A percentile compares a stretch with the other conserved stretches of the same genome.
phyloP scores from a whole-genome alignment of 1,140 invertebrate genomes.

The Drosophila carrolli region DNA sequence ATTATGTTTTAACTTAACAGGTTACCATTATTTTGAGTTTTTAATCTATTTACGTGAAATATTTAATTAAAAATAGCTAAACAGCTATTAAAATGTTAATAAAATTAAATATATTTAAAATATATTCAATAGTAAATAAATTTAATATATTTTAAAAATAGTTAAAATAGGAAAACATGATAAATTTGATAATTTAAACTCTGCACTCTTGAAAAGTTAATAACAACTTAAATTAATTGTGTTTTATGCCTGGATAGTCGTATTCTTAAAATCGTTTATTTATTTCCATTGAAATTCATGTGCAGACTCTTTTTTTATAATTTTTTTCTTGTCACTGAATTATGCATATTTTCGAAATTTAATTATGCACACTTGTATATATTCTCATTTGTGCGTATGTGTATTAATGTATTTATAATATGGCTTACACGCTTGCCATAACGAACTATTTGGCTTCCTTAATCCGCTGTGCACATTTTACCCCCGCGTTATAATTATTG shows the following conservation, averaged over 20 bases:
- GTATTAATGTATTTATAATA: slow-evolving; percentile 48
- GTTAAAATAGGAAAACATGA: neutral
- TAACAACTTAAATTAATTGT: slow-evolving; percentile 3
- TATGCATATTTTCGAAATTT: slow-evolving; percentile 45
- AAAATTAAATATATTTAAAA: neutral
- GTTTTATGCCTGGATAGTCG: neutral
- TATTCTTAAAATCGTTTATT: slow-evolving; percentile 14
- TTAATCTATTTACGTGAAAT: no score
- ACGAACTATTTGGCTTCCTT: slow-evolving; percentile 48
- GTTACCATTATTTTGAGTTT: no score
- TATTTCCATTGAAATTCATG: slow-evolving; percentile 11
- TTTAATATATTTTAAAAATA: neutral
- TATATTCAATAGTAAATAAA: no score
- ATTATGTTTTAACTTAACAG: no score
- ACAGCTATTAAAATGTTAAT: no score
- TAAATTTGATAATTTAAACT: neutral
- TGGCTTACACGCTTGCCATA: slow-evolving; percentile 32
- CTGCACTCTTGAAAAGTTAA: neutral
- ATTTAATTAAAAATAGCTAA: no score
- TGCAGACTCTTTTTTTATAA: neutral
- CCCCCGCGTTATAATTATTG: slow-evolving; percentile 33
- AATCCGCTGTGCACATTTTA: slow-evolving; percentile 23
- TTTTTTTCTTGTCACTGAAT: slow-evolving; percentile 14
- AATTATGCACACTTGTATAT: slow-evolving; percentile 53
- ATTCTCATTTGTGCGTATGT: slow-evolving; percentile 23